Evolutionary conservation across 2,113 vertebrate genomes (phyloP), one percentile per base, ranked within the genome.

Genomic region (Rhegmatorhina hoffmannsi): DNA sequence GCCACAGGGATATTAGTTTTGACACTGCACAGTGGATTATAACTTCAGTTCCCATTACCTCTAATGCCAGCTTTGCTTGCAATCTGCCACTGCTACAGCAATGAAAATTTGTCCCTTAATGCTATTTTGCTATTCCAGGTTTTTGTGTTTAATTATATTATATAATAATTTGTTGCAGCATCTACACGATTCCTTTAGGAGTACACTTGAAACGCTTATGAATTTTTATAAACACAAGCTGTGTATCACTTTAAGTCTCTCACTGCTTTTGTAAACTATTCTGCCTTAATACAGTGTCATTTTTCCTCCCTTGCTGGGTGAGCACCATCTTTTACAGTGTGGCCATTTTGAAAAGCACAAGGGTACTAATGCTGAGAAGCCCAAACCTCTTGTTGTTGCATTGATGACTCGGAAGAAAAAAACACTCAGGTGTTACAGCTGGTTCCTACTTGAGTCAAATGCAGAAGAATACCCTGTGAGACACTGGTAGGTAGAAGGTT

Each of bases 131-230:
- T 82, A 59, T 77, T 94, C 70, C 80, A 82, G 73, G 40, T 11
- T 77, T 95, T 77, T 84, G 73, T 75, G 36, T 96, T 96, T 97
- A 96, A 95, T 94, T 95, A 87, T 94, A 88, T 97, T 92, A 92
- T 59, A 44, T 82, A 89, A 81, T 58, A 90, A 95, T 95, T 91
- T 76, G 68, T 95, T 95, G 76, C 73, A 79, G 50, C 63, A 38
- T 64, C 85, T 83, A 78, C 86, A 46, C 0, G 1, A 83, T 95
- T 95, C 93, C 91, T 93, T 94, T 52, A 87, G 92, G 89, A 92
- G 24, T 55, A 50, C 60, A 33, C 69, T 92, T 38, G 34, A 84
- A 94, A 76, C 38, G 60, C 84, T 72, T 85, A 84, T 83, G 80
- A 87, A 85, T 92, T 94, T 96, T 89, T 92, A 80, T 95, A 95